A percentile compares a stretch with the other conserved stretches of the same genome.
Evolutionary conservation across 2,113 vertebrate genomes (phyloP).

Genomic region (Atherinomorus stipes): DNA sequence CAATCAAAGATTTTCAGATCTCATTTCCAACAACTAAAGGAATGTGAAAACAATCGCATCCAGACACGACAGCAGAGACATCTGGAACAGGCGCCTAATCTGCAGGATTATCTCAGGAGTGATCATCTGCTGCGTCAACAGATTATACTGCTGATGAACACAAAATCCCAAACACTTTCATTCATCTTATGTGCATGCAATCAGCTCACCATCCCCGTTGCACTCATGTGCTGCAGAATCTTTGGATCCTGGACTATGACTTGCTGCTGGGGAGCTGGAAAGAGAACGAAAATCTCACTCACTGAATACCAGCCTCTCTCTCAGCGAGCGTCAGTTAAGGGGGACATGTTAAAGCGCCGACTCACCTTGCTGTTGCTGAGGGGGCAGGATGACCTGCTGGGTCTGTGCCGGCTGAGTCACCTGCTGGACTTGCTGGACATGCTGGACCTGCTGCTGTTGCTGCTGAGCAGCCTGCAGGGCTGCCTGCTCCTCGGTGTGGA

Average conservation of each 20-base stretch:
- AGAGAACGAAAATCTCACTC: conserved; percentile 18
- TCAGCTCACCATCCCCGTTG: conserved; percentile 93
- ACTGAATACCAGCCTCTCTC: too few relatives aligned
- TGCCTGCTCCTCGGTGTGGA: conserved; percentile 95
- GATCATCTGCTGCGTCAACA: too few relatives aligned
- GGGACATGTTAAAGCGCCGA: neutral
- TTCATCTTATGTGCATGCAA: neutral
- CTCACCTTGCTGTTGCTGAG: conserved; percentile 91
- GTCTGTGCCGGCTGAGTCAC: conserved; percentile 86
- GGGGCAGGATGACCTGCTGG: conserved; percentile 91
- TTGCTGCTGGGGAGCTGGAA: conserved; percentile 91
- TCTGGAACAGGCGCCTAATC: too few relatives aligned
- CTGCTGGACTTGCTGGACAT: conserved; percentile 87
- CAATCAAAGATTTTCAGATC: too few relatives aligned
- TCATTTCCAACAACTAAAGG: too few relatives aligned
- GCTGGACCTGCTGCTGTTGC: conserved; percentile 85
- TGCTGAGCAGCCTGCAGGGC: conserved; percentile 91
- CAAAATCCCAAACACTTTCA: too few relatives aligned
- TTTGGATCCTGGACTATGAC: conserved; percentile 97
- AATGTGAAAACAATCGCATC: too few relatives aligned
- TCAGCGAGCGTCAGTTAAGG: too few relatives aligned
- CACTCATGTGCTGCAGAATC: conserved; percentile 93
- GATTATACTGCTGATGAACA: neutral
- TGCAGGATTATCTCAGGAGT: too few relatives aligned
- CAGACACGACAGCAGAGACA: too few relatives aligned